Percentiles rank a stretch among this genome's conserved stretches.
Evolutionary conservation across 2,113 vertebrate species (phyloP).

Genomic region (Chaetodon auriga): DNA sequence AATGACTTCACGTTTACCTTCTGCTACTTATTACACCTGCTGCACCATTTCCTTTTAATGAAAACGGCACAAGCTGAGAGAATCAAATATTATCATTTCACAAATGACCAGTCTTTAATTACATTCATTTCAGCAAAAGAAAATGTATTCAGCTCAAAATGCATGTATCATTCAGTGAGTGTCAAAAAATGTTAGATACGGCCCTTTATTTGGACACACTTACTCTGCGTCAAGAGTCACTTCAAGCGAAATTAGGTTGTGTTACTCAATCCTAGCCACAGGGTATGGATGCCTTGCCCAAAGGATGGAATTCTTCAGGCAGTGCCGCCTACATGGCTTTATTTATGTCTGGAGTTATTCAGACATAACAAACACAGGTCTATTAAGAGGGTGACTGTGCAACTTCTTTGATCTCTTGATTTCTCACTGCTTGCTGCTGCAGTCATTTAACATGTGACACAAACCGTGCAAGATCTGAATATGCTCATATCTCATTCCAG

Average conservation of each 20-base stretch:
- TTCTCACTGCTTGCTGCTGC: neutral
- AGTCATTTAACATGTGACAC: constrained; percentile 13
- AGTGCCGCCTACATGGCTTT: constrained; percentile 35
- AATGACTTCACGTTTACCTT: neutral
- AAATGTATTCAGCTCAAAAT: constrained; percentile 5
- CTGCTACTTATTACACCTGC: neutral
- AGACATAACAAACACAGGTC: constrained; percentile 27
- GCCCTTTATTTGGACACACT: constrained; percentile 24
- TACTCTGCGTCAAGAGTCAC: neutral
- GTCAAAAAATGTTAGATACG: constrained; percentile 31
- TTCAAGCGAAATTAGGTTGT: constrained; percentile 27
- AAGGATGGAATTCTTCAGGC: constrained; percentile 22
- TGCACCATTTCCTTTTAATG: neutral
- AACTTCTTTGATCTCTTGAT: constrained; percentile 8
- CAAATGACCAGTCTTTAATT: neutral
- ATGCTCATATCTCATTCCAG: neutral
- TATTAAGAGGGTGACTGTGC: constrained; percentile 7
- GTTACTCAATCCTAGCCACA: constrained; percentile 34
- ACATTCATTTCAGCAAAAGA: neutral
- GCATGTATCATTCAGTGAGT: constrained; percentile 2
- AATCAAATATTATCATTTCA: neutral
- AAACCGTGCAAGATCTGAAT: constrained; percentile 5
- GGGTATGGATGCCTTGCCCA: constrained; percentile 44
- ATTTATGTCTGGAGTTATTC: constrained; percentile 48
- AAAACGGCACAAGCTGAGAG: neutral